These are phyloP conservation scores for Drosophila kuntzei DNA, from an alignment of 2,888 invertebrate species.

Conservation along the genomic window DNA sequence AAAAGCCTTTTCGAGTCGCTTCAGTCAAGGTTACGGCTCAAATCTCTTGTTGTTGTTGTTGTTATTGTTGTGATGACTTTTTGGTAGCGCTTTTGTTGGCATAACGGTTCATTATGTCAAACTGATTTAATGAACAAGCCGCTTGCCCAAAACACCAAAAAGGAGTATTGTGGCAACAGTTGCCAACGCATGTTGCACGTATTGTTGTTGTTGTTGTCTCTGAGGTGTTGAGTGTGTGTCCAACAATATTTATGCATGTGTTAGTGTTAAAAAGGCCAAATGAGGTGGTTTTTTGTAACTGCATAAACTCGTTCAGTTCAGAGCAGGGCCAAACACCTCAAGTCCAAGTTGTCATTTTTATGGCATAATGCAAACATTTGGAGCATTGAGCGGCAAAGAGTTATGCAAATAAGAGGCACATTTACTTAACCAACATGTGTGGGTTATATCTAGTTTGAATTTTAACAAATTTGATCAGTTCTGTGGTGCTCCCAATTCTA, in stretches of 20 bases:
- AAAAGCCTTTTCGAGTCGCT: slow-evolving; percentile 30
- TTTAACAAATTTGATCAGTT: not conserved
- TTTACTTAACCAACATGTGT: slow-evolving; percentile 2
- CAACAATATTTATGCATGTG: slow-evolving; percentile 34
- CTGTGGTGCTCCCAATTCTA: not conserved
- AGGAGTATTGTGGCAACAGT: slow-evolving; percentile 40
- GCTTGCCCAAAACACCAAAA: slow-evolving; percentile 24
- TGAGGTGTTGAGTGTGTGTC: slow-evolving; percentile 15
- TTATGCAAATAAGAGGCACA: slow-evolving; percentile 37
- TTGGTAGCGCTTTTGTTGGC: slow-evolving; percentile 44
- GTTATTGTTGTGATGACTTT: slow-evolving; percentile 20
- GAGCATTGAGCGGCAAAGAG: slow-evolving; percentile 30
- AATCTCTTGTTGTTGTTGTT: slow-evolving; percentile 16
- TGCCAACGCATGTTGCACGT: slow-evolving; percentile 10
- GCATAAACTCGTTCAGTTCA: slow-evolving; percentile 26
- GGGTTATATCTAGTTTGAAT: slow-evolving; percentile 3
- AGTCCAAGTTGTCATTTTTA: slow-evolving; percentile 19
- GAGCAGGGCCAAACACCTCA: slow-evolving; percentile 38
- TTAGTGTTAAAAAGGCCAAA: slow-evolving; percentile 52
- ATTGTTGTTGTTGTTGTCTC: slow-evolving; percentile 11
- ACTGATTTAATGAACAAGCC: slow-evolving; percentile 65
- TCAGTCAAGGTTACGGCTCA: slow-evolving; percentile 69
- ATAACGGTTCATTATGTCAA: slow-evolving; percentile 80
- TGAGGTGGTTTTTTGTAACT: slow-evolving; percentile 30
- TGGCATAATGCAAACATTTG: slow-evolving; percentile 23